Conservation (phyloP, 2,797 vertebrate species). For the Aselliscus stoliczkanus region DNA sequence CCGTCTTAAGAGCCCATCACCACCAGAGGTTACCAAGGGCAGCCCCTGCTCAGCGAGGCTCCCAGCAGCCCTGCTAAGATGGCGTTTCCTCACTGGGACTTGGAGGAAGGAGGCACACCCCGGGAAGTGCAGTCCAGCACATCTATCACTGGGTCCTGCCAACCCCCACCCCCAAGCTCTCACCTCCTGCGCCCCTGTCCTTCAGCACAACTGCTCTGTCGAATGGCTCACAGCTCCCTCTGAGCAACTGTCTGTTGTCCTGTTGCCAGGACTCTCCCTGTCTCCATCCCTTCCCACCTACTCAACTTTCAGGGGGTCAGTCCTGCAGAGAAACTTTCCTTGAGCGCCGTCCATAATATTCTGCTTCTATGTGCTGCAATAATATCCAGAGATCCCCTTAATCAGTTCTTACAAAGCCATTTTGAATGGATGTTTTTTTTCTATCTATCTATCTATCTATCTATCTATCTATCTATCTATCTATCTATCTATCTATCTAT, state of each 20-base stretch:
- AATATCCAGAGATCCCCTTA: background rate
- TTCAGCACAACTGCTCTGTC: no score
- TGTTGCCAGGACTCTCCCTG: background rate
- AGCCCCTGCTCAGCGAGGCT: background rate
- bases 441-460: background rate
- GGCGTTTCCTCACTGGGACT: background rate
- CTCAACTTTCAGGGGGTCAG: background rate
- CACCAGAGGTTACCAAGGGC: background rate
- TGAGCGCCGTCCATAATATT: no score
- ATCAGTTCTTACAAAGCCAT: background rate
- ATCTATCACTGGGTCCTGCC: no score
- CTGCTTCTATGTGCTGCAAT: background rate
- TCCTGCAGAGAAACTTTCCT: background rate
- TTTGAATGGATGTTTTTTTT: background rate
- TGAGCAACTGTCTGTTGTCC: background rate
- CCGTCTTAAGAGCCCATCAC: background rate
- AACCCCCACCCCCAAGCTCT: rapidly evolving
- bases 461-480: no score
- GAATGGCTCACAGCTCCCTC: background rate
- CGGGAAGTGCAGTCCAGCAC: background rate
- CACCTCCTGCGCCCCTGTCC: no score
- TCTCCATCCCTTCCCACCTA: background rate
- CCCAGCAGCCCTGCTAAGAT: background rate
- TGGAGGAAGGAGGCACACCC: background rate
- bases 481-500: background rate